Evolutionary conservation across 2,888 invertebrate genomes (phyloP), one percentile per base, ranked within the genome.

Genomic region (Anaspis maculata): DNA sequence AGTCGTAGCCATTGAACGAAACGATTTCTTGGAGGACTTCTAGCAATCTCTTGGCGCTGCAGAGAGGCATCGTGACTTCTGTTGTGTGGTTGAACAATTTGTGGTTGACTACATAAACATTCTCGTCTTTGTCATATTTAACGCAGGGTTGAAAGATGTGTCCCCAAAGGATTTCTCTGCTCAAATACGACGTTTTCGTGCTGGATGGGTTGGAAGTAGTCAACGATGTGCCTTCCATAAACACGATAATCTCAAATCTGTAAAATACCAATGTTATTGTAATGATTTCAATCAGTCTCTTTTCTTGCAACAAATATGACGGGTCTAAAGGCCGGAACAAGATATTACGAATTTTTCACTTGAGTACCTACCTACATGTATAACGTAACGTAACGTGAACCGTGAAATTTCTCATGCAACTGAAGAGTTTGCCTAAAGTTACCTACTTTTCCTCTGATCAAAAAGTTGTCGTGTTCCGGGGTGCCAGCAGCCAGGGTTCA

Each of bases 121-220:
- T 71, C 1, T 69, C 55, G 30, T 72, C 69, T 37, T 70, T 72
- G 55, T 77, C 76, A 34, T 71, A 75, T 56, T 16, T 61, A 41
- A 58, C 42, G 37, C 61, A 61, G 3, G 48, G 52, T 49, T 77
- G 75, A 59, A 88, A 88, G 9, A 82, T 66, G 61, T 86, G 79
- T 2, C 89, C 89, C 89, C 89, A 90, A 27, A 79, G 73, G 28
- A 90, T 82, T 64, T 90, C 89, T 32, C 74, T 74, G 6, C 84
- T 81, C 7, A 88, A 61, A 57, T 85, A 90, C 0, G 88, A 88
- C 0, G 85, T 83, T 15, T 82, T 64, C 27, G 79, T 79, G 56
- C 82, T 80, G 0, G 82, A 79, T 30, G 76, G 70, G 39, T 79
- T 79, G 0, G 79, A 82, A 42, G 88, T 89, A 39, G 79, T 77